Percentiles rank a stretch among this genome's conserved stretches.
Conservation (phyloP, 2,113 vertebrate species). For the Chamaea fasciata region DNA sequence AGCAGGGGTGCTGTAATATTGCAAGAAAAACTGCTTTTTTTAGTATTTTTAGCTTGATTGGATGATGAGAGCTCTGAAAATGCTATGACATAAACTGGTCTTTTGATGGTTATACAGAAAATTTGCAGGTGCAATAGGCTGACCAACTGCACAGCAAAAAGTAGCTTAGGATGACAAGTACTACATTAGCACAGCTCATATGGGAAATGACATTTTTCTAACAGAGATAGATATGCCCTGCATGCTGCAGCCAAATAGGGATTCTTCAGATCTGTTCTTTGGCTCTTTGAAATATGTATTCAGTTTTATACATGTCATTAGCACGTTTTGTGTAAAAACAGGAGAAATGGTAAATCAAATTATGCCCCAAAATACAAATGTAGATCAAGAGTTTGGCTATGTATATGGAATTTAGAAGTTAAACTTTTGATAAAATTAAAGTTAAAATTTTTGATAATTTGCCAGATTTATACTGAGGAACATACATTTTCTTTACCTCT, state of each 20-base stretch:
- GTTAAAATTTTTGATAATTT: neutral
- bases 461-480: neutral
- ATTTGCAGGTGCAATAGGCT: constrained; percentile 1
- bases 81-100: neutral
- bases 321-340: constrained; percentile 36
- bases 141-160: constrained; percentile 28
- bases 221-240: neutral
- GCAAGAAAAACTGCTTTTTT: neutral
- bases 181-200: constrained; percentile 31
- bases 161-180: neutral
- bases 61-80: constrained; percentile 21
- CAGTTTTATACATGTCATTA: constrained; percentile 44
- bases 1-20: neutral
- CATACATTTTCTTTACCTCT: neutral
- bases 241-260: neutral
- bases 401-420: neutral
- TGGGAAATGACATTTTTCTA: constrained; percentile 40
- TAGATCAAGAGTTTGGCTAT: neutral
- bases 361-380: constrained; percentile 12
- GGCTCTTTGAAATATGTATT: constrained; percentile 25
- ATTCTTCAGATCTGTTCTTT: constrained; percentile 23
- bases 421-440: too few relatives aligned
- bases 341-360: constrained; percentile 29
- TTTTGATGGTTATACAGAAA: neutral
- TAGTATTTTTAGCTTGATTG: neutral